Conservation (phyloP, 2,113 vertebrate genomes). For the Charadrius vociferus region DNA sequence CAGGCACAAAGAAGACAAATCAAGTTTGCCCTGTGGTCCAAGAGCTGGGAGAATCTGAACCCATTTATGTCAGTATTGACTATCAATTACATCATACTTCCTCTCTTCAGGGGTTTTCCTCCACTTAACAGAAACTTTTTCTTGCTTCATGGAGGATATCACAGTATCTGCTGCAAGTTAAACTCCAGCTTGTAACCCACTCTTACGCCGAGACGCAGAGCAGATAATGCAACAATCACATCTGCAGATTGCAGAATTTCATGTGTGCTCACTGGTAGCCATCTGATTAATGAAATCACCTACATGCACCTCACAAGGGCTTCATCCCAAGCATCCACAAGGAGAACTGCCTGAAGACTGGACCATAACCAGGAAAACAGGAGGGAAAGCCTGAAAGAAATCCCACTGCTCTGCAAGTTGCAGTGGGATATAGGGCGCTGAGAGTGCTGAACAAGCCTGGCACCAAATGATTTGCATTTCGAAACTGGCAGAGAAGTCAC, state of each 20-base stretch:
- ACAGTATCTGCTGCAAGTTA: not conserved
- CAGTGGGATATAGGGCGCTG: not conserved
- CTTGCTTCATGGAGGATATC: not conserved
- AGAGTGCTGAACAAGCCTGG: not conserved
- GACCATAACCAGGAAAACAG: not conserved
- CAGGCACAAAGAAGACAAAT: not conserved
- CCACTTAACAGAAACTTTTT: not conserved
- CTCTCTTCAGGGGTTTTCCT: not conserved
- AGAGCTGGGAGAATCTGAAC: not conserved
- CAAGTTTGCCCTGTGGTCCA: not conserved
- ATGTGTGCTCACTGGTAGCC: not conserved
- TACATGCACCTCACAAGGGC: accelerated
- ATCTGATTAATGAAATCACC: not conserved
- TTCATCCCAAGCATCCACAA: not conserved
- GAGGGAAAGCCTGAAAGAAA: not conserved
- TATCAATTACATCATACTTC: not conserved
- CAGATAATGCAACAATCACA: not conserved
- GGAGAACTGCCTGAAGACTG: not conserved
- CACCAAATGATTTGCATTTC: not conserved
- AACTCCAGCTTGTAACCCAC: not conserved
- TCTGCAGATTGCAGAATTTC: not conserved
- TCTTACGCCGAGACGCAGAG: not conserved
- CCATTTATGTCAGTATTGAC: not conserved
- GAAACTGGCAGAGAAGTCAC: not conserved
- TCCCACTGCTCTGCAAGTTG: accelerated